Percentiles rank a stretch among this genome's conserved stretches.
phyloP scores from a whole-genome alignment of 2,888 invertebrate genomes.

The Agrotis ipsilon region DNA sequence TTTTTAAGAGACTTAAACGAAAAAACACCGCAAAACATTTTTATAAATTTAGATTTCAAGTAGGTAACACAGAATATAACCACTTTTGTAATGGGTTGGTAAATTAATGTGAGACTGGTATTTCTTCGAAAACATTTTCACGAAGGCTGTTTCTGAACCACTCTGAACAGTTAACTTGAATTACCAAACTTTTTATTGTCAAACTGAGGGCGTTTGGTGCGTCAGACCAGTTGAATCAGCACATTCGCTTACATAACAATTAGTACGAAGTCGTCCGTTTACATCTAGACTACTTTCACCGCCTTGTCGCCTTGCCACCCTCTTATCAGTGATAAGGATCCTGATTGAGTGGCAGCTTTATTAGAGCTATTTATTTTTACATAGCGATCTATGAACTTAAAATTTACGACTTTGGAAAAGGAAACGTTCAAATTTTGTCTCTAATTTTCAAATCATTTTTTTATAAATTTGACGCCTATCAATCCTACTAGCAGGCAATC shows the following conservation, averaged over 20 bases:
- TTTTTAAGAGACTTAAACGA: too few relatives aligned
- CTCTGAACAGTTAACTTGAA: constrained; percentile 32
- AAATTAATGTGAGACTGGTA: neutral
- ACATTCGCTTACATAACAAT: constrained; percentile 68
- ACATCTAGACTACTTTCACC: constrained; percentile 66
- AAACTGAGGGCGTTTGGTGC: constrained; percentile 54
- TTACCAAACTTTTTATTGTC: constrained; percentile 60
- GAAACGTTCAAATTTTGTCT: too few relatives aligned
- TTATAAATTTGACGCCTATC: too few relatives aligned
- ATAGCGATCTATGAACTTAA: neutral
- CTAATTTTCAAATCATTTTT: too few relatives aligned
- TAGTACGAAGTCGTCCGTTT: constrained; percentile 58
- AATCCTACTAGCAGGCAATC: neutral
- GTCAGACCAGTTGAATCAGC: constrained; percentile 53
- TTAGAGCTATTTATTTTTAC: constrained; percentile 4
- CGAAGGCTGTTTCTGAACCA: neutral
- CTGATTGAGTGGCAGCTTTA: constrained; percentile 20
- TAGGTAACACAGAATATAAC: neutral
- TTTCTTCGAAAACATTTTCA: constrained; percentile 12
- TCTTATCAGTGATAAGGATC: constrained; percentile 50
- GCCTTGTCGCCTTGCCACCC: constrained; percentile 37
- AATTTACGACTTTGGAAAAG: too few relatives aligned
- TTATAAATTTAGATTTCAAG: too few relatives aligned
- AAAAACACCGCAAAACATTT: too few relatives aligned
- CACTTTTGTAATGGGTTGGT: neutral